A percentile compares a stretch with the other conserved stretches of the same genome.
These are phyloP conservation scores for Bradypodion ventrale DNA, from an alignment of 2,797 vertebrate genomes.

Conservation along the genomic window DNA sequence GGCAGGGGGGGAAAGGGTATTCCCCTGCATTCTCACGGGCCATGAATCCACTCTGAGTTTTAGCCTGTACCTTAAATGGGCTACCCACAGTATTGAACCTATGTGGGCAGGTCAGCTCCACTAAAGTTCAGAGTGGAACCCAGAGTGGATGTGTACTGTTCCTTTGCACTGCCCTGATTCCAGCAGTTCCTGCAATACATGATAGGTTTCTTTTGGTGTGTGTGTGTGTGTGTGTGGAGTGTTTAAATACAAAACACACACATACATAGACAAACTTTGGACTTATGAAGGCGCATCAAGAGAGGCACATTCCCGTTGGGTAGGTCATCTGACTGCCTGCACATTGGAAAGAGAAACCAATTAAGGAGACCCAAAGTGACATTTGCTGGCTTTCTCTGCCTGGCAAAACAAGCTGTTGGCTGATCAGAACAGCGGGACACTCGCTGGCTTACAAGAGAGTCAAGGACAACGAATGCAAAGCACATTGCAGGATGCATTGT, in stretches of 20 bases:
- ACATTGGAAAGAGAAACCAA: neutral
- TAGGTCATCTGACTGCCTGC: neutral
- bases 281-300: too few relatives aligned
- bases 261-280: too few relatives aligned
- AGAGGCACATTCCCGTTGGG: neutral
- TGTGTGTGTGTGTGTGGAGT: too few relatives aligned
- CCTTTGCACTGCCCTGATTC: neutral
- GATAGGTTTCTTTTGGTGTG: too few relatives aligned
- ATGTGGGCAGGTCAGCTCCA: too few relatives aligned
- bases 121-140: too few relatives aligned
- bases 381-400: neutral
- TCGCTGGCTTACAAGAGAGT: neutral
- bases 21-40: too few relatives aligned
- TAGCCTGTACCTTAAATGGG: too few relatives aligned
- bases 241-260: too few relatives aligned
- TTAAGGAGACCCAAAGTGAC: neutral
- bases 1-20: too few relatives aligned
- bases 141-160: neutral
- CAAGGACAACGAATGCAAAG: fast-evolving
- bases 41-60: too few relatives aligned
- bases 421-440: neutral
- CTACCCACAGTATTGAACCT: too few relatives aligned
- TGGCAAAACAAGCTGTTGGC: neutral
- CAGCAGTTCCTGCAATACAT: neutral
- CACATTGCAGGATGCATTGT: fast-evolving